phyloP scores from a whole-genome alignment of 2,888 invertebrate genomes.

The Mylabris sibirica region DNA sequence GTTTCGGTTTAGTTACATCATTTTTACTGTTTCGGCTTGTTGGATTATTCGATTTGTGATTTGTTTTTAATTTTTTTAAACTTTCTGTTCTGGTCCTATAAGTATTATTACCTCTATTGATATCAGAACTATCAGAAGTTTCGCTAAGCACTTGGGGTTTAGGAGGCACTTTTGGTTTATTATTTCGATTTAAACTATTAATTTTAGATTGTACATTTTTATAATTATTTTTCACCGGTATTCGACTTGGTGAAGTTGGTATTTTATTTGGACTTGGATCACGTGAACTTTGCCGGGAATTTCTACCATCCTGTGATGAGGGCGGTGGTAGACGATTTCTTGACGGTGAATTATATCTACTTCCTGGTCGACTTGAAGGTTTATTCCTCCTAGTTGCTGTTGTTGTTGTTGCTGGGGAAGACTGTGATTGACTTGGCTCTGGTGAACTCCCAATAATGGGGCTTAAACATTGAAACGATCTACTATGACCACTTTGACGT shows the following conservation, averaged over 20 bases:
- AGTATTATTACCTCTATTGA: conserved; percentile 26
- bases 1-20: conserved; percentile 21
- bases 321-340: conserved; percentile 40
- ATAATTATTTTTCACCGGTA: conserved; percentile 50
- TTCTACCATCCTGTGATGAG: conserved; percentile 17
- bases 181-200: conserved; percentile 52
- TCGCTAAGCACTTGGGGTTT: conserved; percentile 54
- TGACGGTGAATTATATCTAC: conserved; percentile 50
- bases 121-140: conserved; percentile 40
- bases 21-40: conserved; percentile 35
- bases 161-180: conserved; percentile 59
- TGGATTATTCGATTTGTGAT: conserved; percentile 40
- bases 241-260: conserved; percentile 51
- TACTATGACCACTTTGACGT: neutral
- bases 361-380: conserved; percentile 53
- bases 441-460: conserved; percentile 55
- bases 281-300: conserved; percentile 47
- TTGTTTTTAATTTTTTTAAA: conserved; percentile 41
- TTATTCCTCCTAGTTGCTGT: conserved; percentile 49
- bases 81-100: conserved; percentile 37
- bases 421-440: conserved; percentile 56
- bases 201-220: conserved; percentile 59
- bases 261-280: conserved; percentile 54
- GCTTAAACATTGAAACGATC: conserved; percentile 26
- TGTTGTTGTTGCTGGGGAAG: conserved; percentile 52